Percentiles rank a stretch among this genome's conserved stretches.
These are phyloP conservation scores for Gymnosoma rotundatum DNA, from an alignment of 2,888 invertebrate species.

Conservation along the genomic window DNA sequence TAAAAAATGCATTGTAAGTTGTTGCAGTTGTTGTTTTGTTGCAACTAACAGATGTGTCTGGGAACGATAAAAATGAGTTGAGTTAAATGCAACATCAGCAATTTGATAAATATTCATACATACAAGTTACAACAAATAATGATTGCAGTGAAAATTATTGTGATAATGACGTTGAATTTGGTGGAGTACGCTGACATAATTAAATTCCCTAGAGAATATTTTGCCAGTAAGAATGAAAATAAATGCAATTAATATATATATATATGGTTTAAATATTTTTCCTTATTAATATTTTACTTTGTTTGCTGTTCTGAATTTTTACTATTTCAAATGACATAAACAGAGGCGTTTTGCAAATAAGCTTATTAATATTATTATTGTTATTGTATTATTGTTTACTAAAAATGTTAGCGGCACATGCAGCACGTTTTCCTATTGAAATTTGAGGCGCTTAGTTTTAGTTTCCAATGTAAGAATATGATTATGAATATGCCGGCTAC, in stretches of 20 bases:
- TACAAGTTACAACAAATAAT: slow-evolving; percentile 3
- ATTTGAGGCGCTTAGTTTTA: slow-evolving; percentile 66
- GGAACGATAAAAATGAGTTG: slow-evolving; percentile 58
- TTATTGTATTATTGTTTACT: slow-evolving; percentile 12
- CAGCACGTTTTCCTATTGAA: slow-evolving; percentile 66
- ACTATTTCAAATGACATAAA: slow-evolving; percentile 2
- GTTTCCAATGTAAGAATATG: slow-evolving; percentile 28
- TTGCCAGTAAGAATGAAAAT: slow-evolving; percentile 15
- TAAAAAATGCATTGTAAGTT: slow-evolving; percentile 26
- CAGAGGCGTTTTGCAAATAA: slow-evolving; percentile 38
- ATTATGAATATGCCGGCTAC: slow-evolving; percentile 41
- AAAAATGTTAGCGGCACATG: slow-evolving; percentile 58
- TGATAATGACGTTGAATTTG: slow-evolving; percentile 47
- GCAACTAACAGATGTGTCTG: slow-evolving; percentile 59
- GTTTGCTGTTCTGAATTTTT: slow-evolving; percentile 1
- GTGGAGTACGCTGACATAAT: slow-evolving; percentile 72
- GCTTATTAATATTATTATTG: slow-evolving; percentile 2
- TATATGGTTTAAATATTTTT: slow-evolving; percentile 7
- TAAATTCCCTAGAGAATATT: slow-evolving; percentile 72
- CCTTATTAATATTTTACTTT: background rate
- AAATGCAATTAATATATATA: slow-evolving; percentile 26
- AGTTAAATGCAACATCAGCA: slow-evolving; percentile 66
- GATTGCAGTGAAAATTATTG: slow-evolving; percentile 8
- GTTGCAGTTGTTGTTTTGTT: background rate
- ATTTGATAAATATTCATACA: slow-evolving; percentile 25